Percentiles rank a stretch among this genome's conserved stretches.
Conservation (phyloP, 30 jellyfish, hydroid and myxozoan species). For the Rhopilema esculentum region DNA sequence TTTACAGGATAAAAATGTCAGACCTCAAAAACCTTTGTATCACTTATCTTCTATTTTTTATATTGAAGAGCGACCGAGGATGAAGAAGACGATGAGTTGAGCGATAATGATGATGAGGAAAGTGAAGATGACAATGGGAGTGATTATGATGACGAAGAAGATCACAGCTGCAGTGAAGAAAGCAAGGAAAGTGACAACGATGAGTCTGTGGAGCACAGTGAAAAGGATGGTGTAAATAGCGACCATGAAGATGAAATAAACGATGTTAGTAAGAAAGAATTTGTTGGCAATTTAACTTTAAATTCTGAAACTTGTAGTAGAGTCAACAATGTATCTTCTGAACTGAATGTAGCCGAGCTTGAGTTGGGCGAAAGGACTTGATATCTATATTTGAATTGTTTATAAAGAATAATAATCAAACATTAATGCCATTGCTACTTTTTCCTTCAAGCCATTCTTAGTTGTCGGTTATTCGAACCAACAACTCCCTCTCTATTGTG, state of each 20-base stretch:
- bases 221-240: constrained; percentile 17
- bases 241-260: constrained; percentile 29
- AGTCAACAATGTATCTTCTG: not conserved
- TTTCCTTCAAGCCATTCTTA: too few relatives aligned
- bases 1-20: not conserved
- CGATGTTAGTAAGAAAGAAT: constrained; percentile 28
- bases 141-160: constrained; percentile 1
- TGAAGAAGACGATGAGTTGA: constrained; percentile 11
- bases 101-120: constrained; percentile 6
- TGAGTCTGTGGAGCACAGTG: constrained; percentile 40
- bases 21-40: not conserved
- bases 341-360: not conserved
- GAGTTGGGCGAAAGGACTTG: not conserved
- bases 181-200: constrained; percentile 22
- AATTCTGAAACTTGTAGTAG: not conserved
- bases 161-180: constrained; percentile 22
- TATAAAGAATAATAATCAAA: too few relatives aligned
- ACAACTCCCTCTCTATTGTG: too few relatives aligned
- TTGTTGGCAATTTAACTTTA: not conserved
- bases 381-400: too few relatives aligned
- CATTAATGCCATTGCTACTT: too few relatives aligned
- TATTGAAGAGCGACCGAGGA: not conserved
- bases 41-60: not conserved
- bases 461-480: too few relatives aligned
- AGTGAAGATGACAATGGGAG: constrained; percentile 15